Percentiles rank a stretch among this genome's conserved stretches.
Evolutionary conservation across 2,888 invertebrate species (phyloP).

Genomic region (Drosophila mimetica): DNA sequence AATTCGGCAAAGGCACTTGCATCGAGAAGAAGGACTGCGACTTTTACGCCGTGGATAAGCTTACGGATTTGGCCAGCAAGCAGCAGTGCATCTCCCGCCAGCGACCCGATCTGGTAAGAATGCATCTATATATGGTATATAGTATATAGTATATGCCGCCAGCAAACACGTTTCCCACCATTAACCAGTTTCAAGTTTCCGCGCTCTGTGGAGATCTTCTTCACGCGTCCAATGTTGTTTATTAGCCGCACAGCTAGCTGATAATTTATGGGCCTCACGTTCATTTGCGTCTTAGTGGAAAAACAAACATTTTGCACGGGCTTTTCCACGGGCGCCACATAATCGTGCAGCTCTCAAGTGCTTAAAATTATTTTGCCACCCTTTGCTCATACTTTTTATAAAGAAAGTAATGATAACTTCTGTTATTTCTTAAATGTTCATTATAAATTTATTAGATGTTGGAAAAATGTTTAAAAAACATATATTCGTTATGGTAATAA

Average conservation of each 20-base stretch:
- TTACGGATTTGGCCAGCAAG: conserved; percentile 21
- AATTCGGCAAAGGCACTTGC: conserved; percentile 54
- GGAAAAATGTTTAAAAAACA: too few species aligned
- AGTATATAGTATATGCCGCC: background rate
- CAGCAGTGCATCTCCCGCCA: conserved; percentile 48
- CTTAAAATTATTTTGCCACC: background rate
- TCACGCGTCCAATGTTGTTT: background rate
- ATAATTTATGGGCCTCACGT: background rate
- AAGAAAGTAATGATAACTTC: too few species aligned
- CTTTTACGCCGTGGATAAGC: conserved; percentile 35
- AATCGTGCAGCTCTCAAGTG: background rate
- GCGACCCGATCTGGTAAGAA: conserved; percentile 56
- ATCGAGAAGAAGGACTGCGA: conserved; percentile 34
- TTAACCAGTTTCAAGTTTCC: conserved; percentile 1
- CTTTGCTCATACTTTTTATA: too few species aligned
- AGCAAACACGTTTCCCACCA: conserved; percentile 7
- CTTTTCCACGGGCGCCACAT: background rate
- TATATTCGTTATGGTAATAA: too few species aligned
- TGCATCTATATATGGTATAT: background rate
- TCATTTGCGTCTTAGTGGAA: background rate
- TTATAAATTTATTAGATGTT: too few species aligned
- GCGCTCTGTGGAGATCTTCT: conserved; percentile 8
- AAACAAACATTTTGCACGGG: background rate
- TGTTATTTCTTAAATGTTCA: too few species aligned
- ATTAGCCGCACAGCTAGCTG: background rate